phyloP scores from a whole-genome alignment of 2,888 invertebrate species.

The Escarpia spicata region DNA sequence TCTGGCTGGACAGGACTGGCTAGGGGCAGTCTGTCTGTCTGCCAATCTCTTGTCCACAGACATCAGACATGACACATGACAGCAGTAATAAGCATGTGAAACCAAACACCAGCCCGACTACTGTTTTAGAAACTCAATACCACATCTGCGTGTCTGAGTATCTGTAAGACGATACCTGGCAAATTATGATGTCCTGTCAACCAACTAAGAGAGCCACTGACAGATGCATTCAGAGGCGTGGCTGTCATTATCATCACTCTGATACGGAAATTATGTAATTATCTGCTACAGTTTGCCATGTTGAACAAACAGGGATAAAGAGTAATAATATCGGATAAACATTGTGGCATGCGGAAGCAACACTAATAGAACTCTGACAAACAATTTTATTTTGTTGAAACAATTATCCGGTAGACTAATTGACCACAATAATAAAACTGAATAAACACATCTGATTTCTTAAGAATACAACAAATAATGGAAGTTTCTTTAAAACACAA shows the following conservation, averaged over 20 bases:
- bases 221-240: not conserved
- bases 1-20: not conserved
- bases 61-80: not conserved
- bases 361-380: not conserved
- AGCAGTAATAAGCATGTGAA: not conserved
- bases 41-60: not conserved
- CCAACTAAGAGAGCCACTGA: not conserved
- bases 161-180: conserved; percentile 10
- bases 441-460: not conserved
- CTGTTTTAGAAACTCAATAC: conserved; percentile 10
- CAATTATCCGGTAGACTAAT: not conserved
- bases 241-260: not conserved
- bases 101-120: not conserved
- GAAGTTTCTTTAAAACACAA: too few relatives aligned
- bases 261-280: not conserved
- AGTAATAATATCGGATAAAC: not conserved
- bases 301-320: not conserved
- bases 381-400: conserved; percentile 13
- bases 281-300: not conserved
- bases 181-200: conserved; percentile 12
- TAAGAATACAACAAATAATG: not conserved
- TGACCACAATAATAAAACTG: not conserved
- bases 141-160: not conserved
- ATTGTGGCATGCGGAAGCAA: not conserved
- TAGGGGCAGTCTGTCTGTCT: not conserved